Percentiles rank a stretch among this genome's conserved stretches.
Conservation (phyloP, 2,888 invertebrate species). For the Drepana falcataria region DNA sequence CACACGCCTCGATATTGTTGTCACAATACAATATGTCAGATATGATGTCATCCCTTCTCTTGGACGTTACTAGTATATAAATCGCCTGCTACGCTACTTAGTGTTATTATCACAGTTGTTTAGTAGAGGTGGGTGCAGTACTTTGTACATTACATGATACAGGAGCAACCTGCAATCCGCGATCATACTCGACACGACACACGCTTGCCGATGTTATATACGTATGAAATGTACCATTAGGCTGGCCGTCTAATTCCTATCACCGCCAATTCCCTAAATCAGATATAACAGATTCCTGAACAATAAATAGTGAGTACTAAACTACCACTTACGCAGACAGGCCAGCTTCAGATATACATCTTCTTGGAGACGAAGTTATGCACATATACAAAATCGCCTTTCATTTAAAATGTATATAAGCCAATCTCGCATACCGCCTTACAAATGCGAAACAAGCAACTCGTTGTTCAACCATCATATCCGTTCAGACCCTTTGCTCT, state of each 20-base stretch:
- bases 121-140: conserved; percentile 80
- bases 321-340: conserved; percentile 40
- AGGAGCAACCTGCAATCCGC: conserved; percentile 69
- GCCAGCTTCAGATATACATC: conserved; percentile 48
- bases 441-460: conserved; percentile 58
- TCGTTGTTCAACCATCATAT: conserved; percentile 67
- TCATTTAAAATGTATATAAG: conserved; percentile 75
- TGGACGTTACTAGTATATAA: conserved; percentile 78
- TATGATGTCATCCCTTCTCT: conserved; percentile 80
- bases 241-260: conserved; percentile 32
- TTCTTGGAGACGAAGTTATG: conserved; percentile 69
- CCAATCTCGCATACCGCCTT: conserved; percentile 55
- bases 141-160: conserved; percentile 74
- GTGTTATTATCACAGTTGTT: conserved; percentile 80
- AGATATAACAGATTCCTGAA: conserved; percentile 35
- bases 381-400: conserved; percentile 70
- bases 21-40: conserved; percentile 79
- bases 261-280: conserved; percentile 34
- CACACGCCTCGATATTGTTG: conserved; percentile 63
- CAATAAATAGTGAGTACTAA: conserved; percentile 36
- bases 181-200: conserved; percentile 56
- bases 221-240: conserved; percentile 48
- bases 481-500: conserved; percentile 51
- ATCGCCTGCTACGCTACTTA: conserved; percentile 80
- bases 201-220: conserved; percentile 50